These are phyloP conservation scores for roundworm (Caenorhabditis elegans) DNA, from an alignment of 1,140 invertebrate species.

Conservation along the genomic window WBcel235 BX284602.5:11070501-11071000, in stretches of 20 bases:
- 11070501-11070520: too few species aligned
- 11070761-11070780: background rate
- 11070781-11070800: background rate
- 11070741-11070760: background rate
- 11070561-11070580: too few species aligned
- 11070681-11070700: too few species aligned
- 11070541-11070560: too few species aligned
- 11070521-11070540: too few species aligned
- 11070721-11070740: background rate
- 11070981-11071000: slow-evolving; percentile 5
- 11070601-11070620: too few species aligned
- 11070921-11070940: background rate
- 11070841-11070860: background rate
- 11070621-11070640: too few species aligned
- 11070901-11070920: background rate
- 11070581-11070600: too few species aligned
- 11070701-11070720: background rate
- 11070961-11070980: background rate
- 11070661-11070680: too few species aligned
- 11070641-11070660: too few species aligned
- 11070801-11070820: too few species aligned
- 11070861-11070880: background rate
- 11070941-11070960: background rate
- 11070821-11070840: background rate
- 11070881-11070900: slow-evolving; percentile 6